Evolutionary conservation across 2,888 invertebrate genomes (phyloP), one percentile per base, ranked within the genome.

Genomic region (Gasteruption jaculator): DNA sequence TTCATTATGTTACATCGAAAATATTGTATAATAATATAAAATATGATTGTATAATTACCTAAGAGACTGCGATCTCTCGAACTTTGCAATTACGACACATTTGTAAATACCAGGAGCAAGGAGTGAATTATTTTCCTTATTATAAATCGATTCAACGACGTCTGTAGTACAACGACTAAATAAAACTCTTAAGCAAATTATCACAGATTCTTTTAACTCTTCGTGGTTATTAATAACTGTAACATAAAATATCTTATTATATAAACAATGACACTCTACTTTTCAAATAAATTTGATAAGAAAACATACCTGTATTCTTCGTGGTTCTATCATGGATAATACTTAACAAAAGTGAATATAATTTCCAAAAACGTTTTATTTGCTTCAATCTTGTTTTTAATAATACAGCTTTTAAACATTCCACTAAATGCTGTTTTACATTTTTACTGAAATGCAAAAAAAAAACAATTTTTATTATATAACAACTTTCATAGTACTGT

Each of bases 31-130:
- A 20, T 25, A 33, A 10, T 3, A 14, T 44, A 31, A 19, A 36
- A n/a, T 20, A 25, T 3, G 15, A 22, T 22, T 39, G 41, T 27
- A 20, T 22, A 52, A 56, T 62, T 69, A 86, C 83, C 83, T 80
- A 10, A 89, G 68, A 30, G 75, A 66, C 24, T 76, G 73, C 26
- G 80, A 76, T 60, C 78, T 82, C 61, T 88, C 87, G 22, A 72
- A 66, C 61, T 80, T 80, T 7, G 84, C 81, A 12, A 87, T 70
- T 52, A 82, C 79, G 2, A 83, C 72, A 11, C 81, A 75, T 1
- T 82, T 74, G 53, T 80, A 81, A 31, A 87, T 73, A 34, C 82
- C 78, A 58, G 83, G 81, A 3, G 82, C 82, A 31, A 87, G 58
- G 53, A 80, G 71, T 1, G 79, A 73, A 2, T 78, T 74, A 46